These are phyloP conservation scores for Aromia moschata DNA, from an alignment of 2,888 invertebrate species.

Conservation along the genomic window DNA sequence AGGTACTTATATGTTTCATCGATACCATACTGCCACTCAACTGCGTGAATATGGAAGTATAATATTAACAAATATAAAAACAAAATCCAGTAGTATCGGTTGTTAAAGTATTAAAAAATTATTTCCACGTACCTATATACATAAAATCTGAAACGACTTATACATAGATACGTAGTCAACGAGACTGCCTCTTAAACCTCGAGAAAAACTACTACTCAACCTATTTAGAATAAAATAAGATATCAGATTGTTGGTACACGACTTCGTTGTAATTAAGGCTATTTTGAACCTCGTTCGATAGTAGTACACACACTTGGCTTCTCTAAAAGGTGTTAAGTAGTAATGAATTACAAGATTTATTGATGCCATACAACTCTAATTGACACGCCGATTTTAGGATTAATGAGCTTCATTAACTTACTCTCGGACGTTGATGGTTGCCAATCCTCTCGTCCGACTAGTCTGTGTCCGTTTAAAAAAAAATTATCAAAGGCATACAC, in stretches of 20 bases:
- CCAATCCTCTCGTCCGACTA: conserved; percentile 13
- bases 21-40: too few relatives aligned
- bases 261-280: conserved; percentile 32
- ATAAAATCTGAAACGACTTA: too few relatives aligned
- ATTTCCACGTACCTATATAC: too few relatives aligned
- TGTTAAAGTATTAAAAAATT: too few relatives aligned
- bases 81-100: too few relatives aligned
- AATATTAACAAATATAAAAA: too few relatives aligned
- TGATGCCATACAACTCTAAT: conserved; percentile 30
- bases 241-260: conserved; percentile 36
- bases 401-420: conserved; percentile 25
- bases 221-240: conserved; percentile 31
- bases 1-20: too few relatives aligned
- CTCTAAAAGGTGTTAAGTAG: conserved; percentile 34
- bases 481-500: neutral
- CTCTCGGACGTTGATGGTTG: conserved; percentile 13
- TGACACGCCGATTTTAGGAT: conserved; percentile 30
- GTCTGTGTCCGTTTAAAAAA: neutral
- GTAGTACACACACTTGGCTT: conserved; percentile 31
- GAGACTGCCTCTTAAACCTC: too few relatives aligned
- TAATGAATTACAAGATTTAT: conserved; percentile 35
- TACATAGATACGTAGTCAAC: too few relatives aligned
- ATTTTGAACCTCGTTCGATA: conserved; percentile 34
- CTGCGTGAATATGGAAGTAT: too few relatives aligned
- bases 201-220: too few relatives aligned